These are phyloP conservation scores for Tetragonula clypearis DNA, from an alignment of 1,140 invertebrate species.

Conservation along the genomic window DNA sequence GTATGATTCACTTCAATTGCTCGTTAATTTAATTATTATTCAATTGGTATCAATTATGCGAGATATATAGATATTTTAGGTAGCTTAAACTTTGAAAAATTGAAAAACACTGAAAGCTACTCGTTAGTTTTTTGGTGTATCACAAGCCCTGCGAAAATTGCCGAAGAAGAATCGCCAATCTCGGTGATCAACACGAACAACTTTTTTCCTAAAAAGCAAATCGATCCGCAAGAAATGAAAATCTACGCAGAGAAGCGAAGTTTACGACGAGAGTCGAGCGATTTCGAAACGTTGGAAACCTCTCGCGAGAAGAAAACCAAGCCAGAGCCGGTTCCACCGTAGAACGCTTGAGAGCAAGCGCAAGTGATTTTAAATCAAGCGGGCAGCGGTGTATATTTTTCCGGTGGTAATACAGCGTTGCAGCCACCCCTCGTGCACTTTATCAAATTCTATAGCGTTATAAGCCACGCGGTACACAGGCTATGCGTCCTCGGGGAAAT, in stretches of 20 bases:
- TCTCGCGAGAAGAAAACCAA: not conserved
- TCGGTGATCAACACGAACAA: not conserved
- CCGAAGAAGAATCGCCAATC: not conserved
- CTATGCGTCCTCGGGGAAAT: constrained; percentile 46
- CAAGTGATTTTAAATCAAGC: constrained; percentile 42
- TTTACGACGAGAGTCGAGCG: too few relatives aligned
- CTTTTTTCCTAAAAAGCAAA: too few relatives aligned
- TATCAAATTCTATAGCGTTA: constrained; percentile 52
- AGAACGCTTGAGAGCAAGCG: not conserved
- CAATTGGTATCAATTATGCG: too few relatives aligned
- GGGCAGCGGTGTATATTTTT: not conserved
- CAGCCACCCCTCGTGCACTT: constrained; percentile 27
- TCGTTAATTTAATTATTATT: too few relatives aligned
- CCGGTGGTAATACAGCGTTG: constrained; percentile 38
- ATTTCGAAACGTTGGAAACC: too few relatives aligned
- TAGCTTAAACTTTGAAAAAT: too few relatives aligned
- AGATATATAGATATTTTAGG: too few relatives aligned
- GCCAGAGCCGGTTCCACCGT: not conserved
- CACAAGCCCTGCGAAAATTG: too few relatives aligned
- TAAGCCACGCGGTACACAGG: constrained; percentile 45
- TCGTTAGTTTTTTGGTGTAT: not conserved
- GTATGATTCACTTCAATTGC: too few relatives aligned
- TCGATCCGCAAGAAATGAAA: too few relatives aligned
- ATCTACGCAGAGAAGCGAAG: too few relatives aligned
- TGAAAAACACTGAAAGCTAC: not conserved